Evolutionary conservation across 2,888 invertebrate species (phyloP), one percentile per base, ranked within the genome.

Genomic region (Proisotoma minuta): DNA sequence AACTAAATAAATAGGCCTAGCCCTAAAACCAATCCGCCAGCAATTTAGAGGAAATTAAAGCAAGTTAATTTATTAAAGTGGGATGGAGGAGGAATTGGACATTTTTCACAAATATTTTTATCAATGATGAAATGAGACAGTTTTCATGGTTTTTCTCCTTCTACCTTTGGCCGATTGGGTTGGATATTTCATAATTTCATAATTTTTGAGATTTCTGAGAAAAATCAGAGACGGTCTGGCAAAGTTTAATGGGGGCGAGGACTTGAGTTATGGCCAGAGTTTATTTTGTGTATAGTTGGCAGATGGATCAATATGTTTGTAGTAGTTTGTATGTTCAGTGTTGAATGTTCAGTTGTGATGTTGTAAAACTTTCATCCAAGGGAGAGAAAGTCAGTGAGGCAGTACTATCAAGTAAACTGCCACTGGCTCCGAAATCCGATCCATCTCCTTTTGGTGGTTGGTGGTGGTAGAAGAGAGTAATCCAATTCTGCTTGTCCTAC

Each of bases 291-390:
- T 12, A n/a, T n/a, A 18, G 43, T 43, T 15, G 8, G 43, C 15
- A 43, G 43, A 43, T 43, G 43, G 43, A 43, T 43, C 43, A 43
- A 43, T 43, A 43, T 43, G 43, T 43, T 43, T 43, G 43, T 43
- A 43, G 43, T 43, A 43, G 43, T 43, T 43, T 43, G 43, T 43
- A 43, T 43, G 43, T 43, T 43, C 43, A 43, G 43, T 43, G 43
- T 43, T 43, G 43, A 43, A 43, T 43, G 43, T 43, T 43, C 43
- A 43, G 43, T 43, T 43, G 43, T 43, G 43, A 43, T 43, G 43
- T 43, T 43, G 43, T 43, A 43, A 34, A 43, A 43, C 43, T 43
- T 43, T 43, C 43, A 43, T 43, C 43, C 43, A 43, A 18, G 18
- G 43, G 15, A 5, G 43, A 43, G 43, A 43, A 43, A 43, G 43